These are phyloP conservation scores for Mythimna ferrago DNA, from an alignment of 2,888 invertebrate genomes.

Conservation along the genomic window DNA sequence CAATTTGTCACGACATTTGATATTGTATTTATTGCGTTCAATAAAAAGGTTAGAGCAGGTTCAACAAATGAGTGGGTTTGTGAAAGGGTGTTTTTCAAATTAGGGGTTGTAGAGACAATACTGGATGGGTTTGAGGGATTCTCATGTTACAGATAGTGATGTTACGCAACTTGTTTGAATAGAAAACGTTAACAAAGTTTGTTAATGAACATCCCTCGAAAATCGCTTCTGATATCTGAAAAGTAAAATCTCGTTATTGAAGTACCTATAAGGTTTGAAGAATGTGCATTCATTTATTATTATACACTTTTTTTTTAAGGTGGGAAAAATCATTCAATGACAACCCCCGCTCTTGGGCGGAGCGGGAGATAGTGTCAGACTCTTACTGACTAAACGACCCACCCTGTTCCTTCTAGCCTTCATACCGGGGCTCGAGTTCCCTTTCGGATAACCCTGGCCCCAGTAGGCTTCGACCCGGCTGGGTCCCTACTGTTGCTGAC, in stretches of 20 bases:
- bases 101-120: neutral
- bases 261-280: neutral
- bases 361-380: no score
- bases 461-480: no score
- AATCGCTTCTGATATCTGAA: neutral
- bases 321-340: no score
- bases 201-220: neutral
- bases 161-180: neutral
- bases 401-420: no score
- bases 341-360: no score
- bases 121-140: neutral
- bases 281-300: neutral
- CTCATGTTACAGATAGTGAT: neutral
- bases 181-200: neutral
- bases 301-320: neutral
- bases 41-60: constrained; percentile 47
- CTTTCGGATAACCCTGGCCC: no score
- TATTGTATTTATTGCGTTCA: constrained; percentile 62
- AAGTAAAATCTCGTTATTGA: no score
- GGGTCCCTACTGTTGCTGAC: no score
- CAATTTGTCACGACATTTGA: constrained; percentile 65
- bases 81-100: neutral
- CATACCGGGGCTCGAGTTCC: no score
- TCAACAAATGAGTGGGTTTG: constrained; percentile 19
- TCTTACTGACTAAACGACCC: no score